Evolutionary conservation across 2,797 vertebrate species (phyloP).

Genomic region (Gallinago nigripennis): DNA sequence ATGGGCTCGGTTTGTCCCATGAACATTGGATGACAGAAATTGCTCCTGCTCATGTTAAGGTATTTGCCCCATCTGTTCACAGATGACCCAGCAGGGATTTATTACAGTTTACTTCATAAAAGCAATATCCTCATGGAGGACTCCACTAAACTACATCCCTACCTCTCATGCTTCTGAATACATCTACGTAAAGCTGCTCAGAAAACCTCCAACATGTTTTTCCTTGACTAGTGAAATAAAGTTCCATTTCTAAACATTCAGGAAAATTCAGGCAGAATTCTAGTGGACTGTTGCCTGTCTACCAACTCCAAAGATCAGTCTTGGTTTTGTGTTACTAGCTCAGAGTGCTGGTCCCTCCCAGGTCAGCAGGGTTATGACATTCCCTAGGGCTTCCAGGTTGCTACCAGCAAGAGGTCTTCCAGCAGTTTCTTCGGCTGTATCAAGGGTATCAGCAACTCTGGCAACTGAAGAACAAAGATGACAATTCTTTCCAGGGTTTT

Average conservation of each 20-base stretch:
- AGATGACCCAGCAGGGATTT: neutral
- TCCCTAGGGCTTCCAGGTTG: neutral
- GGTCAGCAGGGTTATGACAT: neutral
- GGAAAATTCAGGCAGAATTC: neutral
- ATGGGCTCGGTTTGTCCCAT: neutral
- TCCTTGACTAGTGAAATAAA: neutral
- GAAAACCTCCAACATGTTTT: neutral
- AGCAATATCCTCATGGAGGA: neutral
- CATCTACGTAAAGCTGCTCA: neutral
- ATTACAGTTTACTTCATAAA: neutral
- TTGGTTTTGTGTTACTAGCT: neutral
- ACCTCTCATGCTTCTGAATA: neutral
- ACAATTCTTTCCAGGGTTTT: neutral
- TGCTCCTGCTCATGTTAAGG: neutral
- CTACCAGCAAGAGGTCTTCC: neutral
- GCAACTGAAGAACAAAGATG: neutral
- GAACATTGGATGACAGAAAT: neutral
- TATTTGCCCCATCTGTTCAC: neutral
- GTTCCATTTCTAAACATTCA: neutral
- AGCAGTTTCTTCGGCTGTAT: neutral
- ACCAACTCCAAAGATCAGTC: neutral
- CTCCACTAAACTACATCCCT: neutral
- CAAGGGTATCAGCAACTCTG: neutral
- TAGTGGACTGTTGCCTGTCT: neutral
- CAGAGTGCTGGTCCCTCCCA: neutral